A percentile compares a stretch with the other conserved stretches of the same genome.
phyloP scores from a whole-genome alignment of 2,797 vertebrate species.

The Podargus strigoides region DNA sequence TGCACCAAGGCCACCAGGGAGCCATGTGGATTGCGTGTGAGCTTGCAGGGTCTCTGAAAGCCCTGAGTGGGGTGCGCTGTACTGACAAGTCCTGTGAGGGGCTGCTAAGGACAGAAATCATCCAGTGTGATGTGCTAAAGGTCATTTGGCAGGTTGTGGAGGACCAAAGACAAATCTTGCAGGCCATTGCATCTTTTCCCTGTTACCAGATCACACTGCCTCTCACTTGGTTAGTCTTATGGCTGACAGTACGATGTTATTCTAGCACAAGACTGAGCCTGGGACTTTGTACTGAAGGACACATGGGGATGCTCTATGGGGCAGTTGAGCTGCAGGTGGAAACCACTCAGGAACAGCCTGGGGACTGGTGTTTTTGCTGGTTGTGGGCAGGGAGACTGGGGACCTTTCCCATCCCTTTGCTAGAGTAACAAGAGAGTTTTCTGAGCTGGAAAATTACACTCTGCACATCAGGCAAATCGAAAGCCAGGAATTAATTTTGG shows the following conservation, averaged over 20 bases:
- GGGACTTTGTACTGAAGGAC: neutral
- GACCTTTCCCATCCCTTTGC: neutral
- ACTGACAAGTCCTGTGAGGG: neutral
- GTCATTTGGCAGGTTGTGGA: neutral
- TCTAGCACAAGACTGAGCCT: neutral
- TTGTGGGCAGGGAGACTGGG: neutral
- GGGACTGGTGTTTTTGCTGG: neutral
- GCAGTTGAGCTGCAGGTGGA: neutral
- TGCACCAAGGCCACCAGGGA: neutral
- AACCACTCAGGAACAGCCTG: neutral
- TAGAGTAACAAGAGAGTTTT: conserved; percentile 1
- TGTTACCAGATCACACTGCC: rapidly evolving
- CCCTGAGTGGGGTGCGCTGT: neutral
- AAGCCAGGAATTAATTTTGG: conserved; percentile 37
- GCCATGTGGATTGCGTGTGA: rapidly evolving
- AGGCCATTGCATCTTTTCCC: neutral
- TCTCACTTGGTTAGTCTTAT: neutral
- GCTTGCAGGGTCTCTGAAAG: neutral
- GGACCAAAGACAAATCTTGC: neutral
- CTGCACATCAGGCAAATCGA: neutral
- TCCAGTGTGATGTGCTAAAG: rapidly evolving
- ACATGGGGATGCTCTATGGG: rapidly evolving
- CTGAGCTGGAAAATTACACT: conserved; percentile 57
- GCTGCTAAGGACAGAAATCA: neutral
- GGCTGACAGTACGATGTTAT: neutral